A percentile compares a stretch with the other conserved stretches of the same genome.
Evolutionary conservation across 2,113 vertebrate species (phyloP).

Genomic region (Oostethus manadensis): DNA sequence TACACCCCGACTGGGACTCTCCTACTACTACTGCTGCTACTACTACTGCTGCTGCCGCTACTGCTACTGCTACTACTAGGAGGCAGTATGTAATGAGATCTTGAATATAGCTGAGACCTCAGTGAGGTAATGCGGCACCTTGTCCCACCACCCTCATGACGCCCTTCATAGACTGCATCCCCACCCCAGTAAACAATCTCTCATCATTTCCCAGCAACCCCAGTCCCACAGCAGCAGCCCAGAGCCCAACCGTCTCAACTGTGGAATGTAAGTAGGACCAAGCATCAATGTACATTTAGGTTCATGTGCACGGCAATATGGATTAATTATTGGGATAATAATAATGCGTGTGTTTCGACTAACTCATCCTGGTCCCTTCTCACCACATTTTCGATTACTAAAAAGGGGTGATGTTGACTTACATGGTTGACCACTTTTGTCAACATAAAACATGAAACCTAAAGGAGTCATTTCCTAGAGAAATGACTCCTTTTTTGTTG

Average conservation of each 20-base stretch:
- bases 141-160: constrained; percentile 91
- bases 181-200: constrained; percentile 97
- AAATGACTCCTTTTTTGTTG: too few species aligned
- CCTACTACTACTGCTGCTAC: constrained; percentile 42
- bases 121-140: constrained; percentile 98
- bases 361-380: too few species aligned
- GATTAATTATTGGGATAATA: background rate
- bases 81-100: constrained; percentile 99
- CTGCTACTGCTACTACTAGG: constrained; percentile 66
- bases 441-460: too few species aligned
- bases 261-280: constrained; percentile 85
- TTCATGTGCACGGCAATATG: background rate
- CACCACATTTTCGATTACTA: too few species aligned
- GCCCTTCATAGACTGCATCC: constrained; percentile 83
- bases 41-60: constrained; percentile 19
- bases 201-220: constrained; percentile 99
- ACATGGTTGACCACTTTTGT: too few species aligned
- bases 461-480: too few species aligned
- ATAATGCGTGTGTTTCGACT: too few species aligned
- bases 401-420: too few species aligned
- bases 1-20: constrained; percentile 52
- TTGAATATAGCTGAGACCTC: constrained; percentile 99
- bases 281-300: background rate
- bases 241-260: constrained; percentile 84
- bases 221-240: constrained; percentile 92